These are phyloP conservation scores for Catostomus latipinnis DNA, from an alignment of 2,797 vertebrate species.

Conservation along the genomic window DNA sequence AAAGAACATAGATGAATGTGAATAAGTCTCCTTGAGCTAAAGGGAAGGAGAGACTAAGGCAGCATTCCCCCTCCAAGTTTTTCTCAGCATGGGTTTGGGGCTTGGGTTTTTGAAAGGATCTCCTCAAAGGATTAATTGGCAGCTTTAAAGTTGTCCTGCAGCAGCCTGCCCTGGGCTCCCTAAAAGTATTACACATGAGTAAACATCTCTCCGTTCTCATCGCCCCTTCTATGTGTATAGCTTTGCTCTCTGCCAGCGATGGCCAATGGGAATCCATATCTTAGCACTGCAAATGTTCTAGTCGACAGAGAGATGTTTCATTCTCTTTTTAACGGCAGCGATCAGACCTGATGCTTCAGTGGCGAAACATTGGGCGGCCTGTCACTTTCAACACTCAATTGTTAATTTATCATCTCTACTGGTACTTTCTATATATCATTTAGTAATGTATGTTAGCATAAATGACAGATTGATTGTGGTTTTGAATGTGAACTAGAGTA, in stretches of 20 bases:
- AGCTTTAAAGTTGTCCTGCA: constrained; percentile 52
- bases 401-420: constrained; percentile 50
- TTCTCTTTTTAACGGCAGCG: constrained; percentile 22
- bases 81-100: constrained; percentile 41
- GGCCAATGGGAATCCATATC: constrained; percentile 49
- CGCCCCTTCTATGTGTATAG: constrained; percentile 35
- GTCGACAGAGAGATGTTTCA: constrained; percentile 33
- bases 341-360: constrained; percentile 46
- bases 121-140: constrained; percentile 59
- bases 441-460: constrained; percentile 34
- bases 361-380: constrained; percentile 35
- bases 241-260: constrained; percentile 42
- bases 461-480: constrained; percentile 45
- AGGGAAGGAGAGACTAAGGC: constrained; percentile 12
- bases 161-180: constrained; percentile 39
- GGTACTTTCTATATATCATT: constrained; percentile 47
- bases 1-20: constrained; percentile 36
- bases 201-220: constrained; percentile 49
- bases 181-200: constrained; percentile 50
- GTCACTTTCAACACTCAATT: constrained; percentile 42
- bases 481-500: constrained; percentile 41
- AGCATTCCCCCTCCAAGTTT: constrained; percentile 10
- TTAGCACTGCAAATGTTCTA: constrained; percentile 33
- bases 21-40: constrained; percentile 28
- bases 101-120: constrained; percentile 42